Conservation (phyloP, 2,797 vertebrate genomes). For the Tapera naevia region DNA sequence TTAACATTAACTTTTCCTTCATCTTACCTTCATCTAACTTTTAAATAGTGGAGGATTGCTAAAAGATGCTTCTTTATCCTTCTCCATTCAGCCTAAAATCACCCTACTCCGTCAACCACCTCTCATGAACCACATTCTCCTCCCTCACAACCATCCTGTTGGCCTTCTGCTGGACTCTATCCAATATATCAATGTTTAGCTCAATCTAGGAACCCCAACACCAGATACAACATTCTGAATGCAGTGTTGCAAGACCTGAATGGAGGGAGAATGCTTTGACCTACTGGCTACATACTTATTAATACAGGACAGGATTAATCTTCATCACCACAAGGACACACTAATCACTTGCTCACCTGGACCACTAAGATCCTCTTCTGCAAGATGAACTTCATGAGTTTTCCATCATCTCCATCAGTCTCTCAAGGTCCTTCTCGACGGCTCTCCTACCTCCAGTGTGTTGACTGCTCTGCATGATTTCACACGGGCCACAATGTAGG, state of each 20-base stretch:
- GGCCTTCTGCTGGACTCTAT: not conserved
- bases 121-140: not conserved
- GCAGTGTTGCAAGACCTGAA: not conserved
- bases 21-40: too few relatives aligned
- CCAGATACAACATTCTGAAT: not conserved
- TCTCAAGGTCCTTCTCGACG: not conserved
- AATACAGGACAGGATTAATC: not conserved
- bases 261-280: not conserved
- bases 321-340: not conserved
- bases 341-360: not conserved
- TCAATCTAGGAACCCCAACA: not conserved
- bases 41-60: not conserved
- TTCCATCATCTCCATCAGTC: not conserved
- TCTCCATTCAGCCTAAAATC: not conserved
- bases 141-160: not conserved
- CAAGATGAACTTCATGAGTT: not conserved
- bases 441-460: fast-evolving
- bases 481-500: not conserved
- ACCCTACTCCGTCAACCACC: not conserved
- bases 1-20: not conserved
- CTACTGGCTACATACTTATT: not conserved
- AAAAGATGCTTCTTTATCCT: not conserved
- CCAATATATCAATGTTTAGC: not conserved
- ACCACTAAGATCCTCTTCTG: not conserved
- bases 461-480: not conserved